A percentile compares a stretch with the other conserved stretches of the same genome.
Evolutionary conservation across 1,140 invertebrate species (phyloP).

Genomic region (Globodera ellingtonae): DNA sequence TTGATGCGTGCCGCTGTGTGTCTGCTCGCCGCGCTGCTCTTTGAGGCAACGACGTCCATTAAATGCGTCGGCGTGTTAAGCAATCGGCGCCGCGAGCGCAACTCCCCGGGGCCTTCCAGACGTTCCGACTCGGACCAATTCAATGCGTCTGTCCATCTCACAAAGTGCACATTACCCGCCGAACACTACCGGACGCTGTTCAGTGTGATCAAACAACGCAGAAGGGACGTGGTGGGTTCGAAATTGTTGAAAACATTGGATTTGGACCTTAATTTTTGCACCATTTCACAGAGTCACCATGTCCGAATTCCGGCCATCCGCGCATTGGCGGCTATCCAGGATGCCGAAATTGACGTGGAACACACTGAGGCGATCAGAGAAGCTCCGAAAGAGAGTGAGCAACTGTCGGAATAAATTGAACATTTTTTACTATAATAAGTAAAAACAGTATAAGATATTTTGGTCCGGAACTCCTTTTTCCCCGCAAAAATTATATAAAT

Average conservation of each 20-base stretch:
- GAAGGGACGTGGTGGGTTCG: slow-evolving; percentile 4
- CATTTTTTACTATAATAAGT: slow-evolving; percentile 19
- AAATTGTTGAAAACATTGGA: not conserved
- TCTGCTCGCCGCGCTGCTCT: slow-evolving; percentile 26
- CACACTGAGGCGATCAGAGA: slow-evolving; percentile 30
- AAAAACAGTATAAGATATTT: not conserved
- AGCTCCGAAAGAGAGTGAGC: slow-evolving; percentile 33
- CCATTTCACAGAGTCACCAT: not conserved
- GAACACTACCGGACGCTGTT: slow-evolving; percentile 27
- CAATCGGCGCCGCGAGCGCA: not conserved
- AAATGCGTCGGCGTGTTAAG: not conserved
- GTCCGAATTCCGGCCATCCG: slow-evolving; percentile 25
- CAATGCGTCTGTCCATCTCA: not conserved
- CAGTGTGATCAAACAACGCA: slow-evolving; percentile 6
- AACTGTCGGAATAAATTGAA: not conserved
- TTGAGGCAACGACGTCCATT: slow-evolving; percentile 13
- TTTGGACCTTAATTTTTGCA: not conserved
- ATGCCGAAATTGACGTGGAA: slow-evolving; percentile 24
- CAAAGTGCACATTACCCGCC: slow-evolving; percentile 4
- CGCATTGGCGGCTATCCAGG: slow-evolving; percentile 19
- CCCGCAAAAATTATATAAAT: no score
- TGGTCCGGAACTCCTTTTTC: not conserved
- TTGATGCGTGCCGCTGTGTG: slow-evolving; percentile 24
- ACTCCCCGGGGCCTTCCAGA: not conserved
- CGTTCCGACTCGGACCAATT: not conserved